Conservation (phyloP, 2,113 vertebrate genomes). For the human region DNA sequence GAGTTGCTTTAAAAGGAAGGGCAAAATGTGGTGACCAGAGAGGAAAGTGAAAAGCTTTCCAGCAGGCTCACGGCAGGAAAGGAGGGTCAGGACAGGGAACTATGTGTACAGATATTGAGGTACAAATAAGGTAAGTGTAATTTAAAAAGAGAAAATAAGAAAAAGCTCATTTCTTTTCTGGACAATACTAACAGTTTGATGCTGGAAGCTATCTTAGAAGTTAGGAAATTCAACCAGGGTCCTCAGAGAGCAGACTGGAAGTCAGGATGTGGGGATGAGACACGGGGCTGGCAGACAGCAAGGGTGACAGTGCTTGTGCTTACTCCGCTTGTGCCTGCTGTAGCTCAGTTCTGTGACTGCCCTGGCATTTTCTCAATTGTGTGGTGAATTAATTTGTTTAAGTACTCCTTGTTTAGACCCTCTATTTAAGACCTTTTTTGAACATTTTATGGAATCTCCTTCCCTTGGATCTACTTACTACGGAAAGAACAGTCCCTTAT, state of each 20-base stretch:
- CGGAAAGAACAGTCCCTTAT: neutral
- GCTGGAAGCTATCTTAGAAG: neutral
- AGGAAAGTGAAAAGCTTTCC: neutral
- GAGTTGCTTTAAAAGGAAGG: neutral
- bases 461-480: neutral
- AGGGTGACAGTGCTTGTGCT: neutral
- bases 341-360: neutral
- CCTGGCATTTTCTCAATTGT: neutral
- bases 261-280: neutral
- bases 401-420: neutral
- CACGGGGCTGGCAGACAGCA: neutral
- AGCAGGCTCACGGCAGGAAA: neutral
- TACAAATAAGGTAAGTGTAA: neutral
- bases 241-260: neutral
- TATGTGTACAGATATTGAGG: neutral
- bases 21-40: neutral
- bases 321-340: neutral
- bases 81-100: neutral
- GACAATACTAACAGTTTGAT: neutral
- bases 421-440: neutral
- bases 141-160: neutral
- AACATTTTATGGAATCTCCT: neutral
- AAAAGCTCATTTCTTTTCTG: neutral
- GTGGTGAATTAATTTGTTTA: neutral
- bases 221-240: neutral